Evolutionary conservation across 2,113 vertebrate species (phyloP).

Genomic region (Edolisoma coerulescens): DNA sequence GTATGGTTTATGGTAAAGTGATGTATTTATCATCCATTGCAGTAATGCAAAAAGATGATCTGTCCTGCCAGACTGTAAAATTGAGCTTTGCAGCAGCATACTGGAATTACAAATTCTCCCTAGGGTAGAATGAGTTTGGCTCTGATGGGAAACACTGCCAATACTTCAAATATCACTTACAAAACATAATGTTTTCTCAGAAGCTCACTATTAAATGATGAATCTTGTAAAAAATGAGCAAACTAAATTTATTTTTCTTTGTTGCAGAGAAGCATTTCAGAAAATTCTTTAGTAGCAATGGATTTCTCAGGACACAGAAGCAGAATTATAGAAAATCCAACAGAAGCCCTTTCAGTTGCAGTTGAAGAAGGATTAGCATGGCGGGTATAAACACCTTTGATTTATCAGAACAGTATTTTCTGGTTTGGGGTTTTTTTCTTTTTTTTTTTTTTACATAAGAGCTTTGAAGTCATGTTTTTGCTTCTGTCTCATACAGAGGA

Average conservation of each 20-base stretch:
- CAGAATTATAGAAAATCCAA: slow-evolving; percentile 94
- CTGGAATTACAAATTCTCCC: background rate
- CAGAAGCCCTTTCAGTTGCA: slow-evolving; percentile 91
- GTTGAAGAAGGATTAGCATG: slow-evolving; percentile 94
- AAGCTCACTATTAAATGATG: background rate
- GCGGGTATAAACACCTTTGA: slow-evolving; percentile 78
- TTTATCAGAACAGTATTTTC: slow-evolving; percentile 7
- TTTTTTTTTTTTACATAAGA: background rate
- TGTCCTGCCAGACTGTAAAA: slow-evolving; percentile 6
- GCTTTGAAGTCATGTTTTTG: slow-evolving; percentile 22
- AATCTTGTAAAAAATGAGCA: background rate
- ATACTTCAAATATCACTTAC: background rate
- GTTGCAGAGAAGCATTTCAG: slow-evolving; percentile 93
- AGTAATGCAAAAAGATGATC: background rate
- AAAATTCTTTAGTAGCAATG: slow-evolving; percentile 98
- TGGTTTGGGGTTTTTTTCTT: background rate
- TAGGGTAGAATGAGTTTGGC: background rate
- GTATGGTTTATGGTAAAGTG: background rate
- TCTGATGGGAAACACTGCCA: background rate
- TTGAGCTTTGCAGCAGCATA: background rate
- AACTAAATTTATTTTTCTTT: slow-evolving; percentile 3
- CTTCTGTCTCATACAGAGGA: slow-evolving; percentile 77
- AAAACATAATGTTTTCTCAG: background rate
- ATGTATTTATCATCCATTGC: background rate
- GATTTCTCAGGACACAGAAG: slow-evolving; percentile 95